Percentiles rank a stretch among this genome's conserved stretches.
These are phyloP conservation scores for Malacoctenus gilli DNA, from an alignment of 2,797 vertebrate genomes.

Conservation along the genomic window DNA sequence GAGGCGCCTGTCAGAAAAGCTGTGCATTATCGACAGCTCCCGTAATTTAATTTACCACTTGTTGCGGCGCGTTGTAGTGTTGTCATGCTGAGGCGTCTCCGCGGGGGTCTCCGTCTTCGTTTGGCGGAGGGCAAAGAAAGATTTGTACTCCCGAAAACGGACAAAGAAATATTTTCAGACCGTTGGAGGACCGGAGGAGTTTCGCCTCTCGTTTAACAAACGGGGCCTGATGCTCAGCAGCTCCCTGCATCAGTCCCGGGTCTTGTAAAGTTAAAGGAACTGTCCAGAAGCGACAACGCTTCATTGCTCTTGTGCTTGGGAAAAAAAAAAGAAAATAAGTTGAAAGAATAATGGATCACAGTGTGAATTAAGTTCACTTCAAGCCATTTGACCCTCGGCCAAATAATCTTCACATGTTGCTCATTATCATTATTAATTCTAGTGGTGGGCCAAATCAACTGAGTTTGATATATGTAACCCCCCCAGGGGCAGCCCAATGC, in stretches of 20 bases:
- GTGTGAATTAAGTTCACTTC: slow-evolving; percentile 51
- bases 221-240: slow-evolving; percentile 29
- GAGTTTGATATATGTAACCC: slow-evolving; percentile 53
- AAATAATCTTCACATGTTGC: slow-evolving; percentile 24
- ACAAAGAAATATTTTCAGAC: slow-evolving; percentile 41
- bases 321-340: slow-evolving; percentile 24
- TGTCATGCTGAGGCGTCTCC: slow-evolving; percentile 56
- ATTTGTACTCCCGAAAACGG: slow-evolving; percentile 33
- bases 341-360: slow-evolving; percentile 34
- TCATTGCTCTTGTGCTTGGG: slow-evolving; percentile 13
- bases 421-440: slow-evolving; percentile 66
- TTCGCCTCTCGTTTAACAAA: slow-evolving; percentile 31
- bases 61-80: slow-evolving; percentile 51
- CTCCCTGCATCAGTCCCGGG: slow-evolving; percentile 12
- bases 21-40: slow-evolving; percentile 60
- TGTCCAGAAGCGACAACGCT: slow-evolving; percentile 19
- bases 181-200: slow-evolving; percentile 40
- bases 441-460: slow-evolving; percentile 60
- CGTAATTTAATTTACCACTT: slow-evolving; percentile 73
- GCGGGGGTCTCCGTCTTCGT: slow-evolving; percentile 28
- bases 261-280: slow-evolving; percentile 19
- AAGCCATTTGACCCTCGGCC: slow-evolving; percentile 34
- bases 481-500: slow-evolving; percentile 30
- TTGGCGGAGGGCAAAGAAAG: slow-evolving; percentile 19
- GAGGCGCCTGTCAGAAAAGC: slow-evolving; percentile 48